A percentile compares a stretch with the other conserved stretches of the same genome.
Evolutionary conservation across 2,888 invertebrate species (phyloP).

Genomic region (Bellardia bayeri): DNA sequence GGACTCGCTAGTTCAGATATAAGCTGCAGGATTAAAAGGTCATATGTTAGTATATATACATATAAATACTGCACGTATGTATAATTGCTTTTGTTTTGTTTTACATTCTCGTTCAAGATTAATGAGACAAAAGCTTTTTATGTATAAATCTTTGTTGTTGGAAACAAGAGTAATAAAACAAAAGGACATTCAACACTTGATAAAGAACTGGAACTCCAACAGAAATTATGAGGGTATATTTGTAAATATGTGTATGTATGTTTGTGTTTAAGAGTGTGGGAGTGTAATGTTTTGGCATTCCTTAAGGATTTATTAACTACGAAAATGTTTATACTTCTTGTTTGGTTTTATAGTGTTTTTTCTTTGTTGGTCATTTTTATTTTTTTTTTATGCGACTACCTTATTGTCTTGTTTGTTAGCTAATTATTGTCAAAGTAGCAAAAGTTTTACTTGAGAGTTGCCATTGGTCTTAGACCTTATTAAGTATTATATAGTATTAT

Average conservation of each 20-base stretch:
- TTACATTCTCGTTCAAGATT: constrained; percentile 79
- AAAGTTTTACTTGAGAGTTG: constrained; percentile 39
- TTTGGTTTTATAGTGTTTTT: constrained; percentile 61
- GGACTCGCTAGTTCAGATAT: neutral
- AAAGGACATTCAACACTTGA: constrained; percentile 73
- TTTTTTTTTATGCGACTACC: constrained; percentile 30
- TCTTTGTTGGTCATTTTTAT: constrained; percentile 42
- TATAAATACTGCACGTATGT: constrained; percentile 53
- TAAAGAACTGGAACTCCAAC: constrained; percentile 28
- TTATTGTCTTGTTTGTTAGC: constrained; percentile 56
- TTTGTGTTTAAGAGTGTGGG: constrained; percentile 19
- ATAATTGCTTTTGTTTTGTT: constrained; percentile 76
- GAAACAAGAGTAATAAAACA: constrained; percentile 67
- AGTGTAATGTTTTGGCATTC: constrained; percentile 67
- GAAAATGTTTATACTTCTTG: constrained; percentile 57
- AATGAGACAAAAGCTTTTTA: constrained; percentile 77
- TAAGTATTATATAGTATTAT: too few species aligned
- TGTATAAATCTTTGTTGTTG: constrained; percentile 73
- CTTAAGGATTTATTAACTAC: constrained; percentile 69
- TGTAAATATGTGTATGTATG: neutral
- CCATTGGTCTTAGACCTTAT: neutral
- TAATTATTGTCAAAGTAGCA: constrained; percentile 74
- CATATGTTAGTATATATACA: neutral
- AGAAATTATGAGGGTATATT: constrained; percentile 65
- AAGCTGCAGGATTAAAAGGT: neutral